Conservation (phyloP, 2,797 vertebrate genomes). For the Argentina silus region DNA sequence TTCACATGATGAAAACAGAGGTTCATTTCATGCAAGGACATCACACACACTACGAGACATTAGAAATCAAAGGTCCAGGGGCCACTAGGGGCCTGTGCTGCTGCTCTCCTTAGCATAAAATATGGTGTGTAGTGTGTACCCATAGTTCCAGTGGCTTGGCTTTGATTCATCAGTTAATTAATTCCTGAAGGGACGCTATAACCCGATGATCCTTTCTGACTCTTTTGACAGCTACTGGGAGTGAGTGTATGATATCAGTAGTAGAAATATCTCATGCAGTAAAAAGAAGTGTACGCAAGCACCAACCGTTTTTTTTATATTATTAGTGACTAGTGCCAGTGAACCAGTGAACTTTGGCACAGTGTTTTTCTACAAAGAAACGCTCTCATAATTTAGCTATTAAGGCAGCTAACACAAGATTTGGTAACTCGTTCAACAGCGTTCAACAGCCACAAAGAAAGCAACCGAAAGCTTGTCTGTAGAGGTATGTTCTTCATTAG, state of each 20-base stretch:
- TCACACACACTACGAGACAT: slow-evolving; percentile 39
- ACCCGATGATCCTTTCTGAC: slow-evolving; percentile 9
- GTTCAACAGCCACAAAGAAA: slow-evolving; percentile 1
- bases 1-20: slow-evolving; percentile 42
- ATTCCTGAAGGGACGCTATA: slow-evolving; percentile 65
- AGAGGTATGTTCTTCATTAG: slow-evolving; percentile 32
- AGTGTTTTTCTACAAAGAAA: not conserved
- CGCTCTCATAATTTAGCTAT: slow-evolving; percentile 11
- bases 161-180: slow-evolving; percentile 76
- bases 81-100: slow-evolving; percentile 44
- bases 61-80: slow-evolving; percentile 65
- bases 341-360: too few relatives aligned
- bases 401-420: slow-evolving; percentile 16
- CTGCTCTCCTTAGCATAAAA: slow-evolving; percentile 24
- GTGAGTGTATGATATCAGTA: slow-evolving; percentile 5
- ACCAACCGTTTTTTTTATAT: slow-evolving; percentile 11
- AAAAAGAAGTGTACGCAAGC: slow-evolving; percentile 8
- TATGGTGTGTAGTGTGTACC: slow-evolving; percentile 42
- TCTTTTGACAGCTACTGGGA: slow-evolving; percentile 25
- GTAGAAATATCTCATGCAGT: slow-evolving; percentile 31
- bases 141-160: slow-evolving; percentile 46
- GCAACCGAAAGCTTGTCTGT: not conserved
- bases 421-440: slow-evolving; percentile 23
- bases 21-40: slow-evolving; percentile 44
- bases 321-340: not conserved